Percentiles rank a stretch among this genome's conserved stretches.
These are phyloP conservation scores for Plebejus melissa DNA, from an alignment of 2,888 invertebrate species.

Conservation along the genomic window DNA sequence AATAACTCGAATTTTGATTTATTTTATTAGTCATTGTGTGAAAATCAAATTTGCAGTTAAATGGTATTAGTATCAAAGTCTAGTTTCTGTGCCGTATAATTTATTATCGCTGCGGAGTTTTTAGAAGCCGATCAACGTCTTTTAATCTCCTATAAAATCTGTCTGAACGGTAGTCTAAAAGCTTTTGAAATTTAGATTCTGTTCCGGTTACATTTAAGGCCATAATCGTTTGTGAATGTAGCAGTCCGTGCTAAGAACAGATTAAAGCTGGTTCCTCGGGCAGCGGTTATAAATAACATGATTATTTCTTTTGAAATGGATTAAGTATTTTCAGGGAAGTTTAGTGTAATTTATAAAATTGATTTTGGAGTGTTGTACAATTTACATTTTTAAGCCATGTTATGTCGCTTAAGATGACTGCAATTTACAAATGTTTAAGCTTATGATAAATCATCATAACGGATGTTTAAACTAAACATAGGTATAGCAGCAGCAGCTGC, in stretches of 20 bases:
- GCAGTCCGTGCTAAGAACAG: constrained; percentile 60
- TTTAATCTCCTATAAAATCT: constrained; percentile 72
- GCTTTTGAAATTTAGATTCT: constrained; percentile 24
- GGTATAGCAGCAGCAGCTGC: background rate
- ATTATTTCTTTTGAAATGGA: constrained; percentile 71
- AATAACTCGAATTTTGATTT: background rate
- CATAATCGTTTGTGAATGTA: constrained; percentile 28
- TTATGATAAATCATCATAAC: background rate
- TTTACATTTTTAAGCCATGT: constrained; percentile 14
- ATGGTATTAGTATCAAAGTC: constrained; percentile 38
- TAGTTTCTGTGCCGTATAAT: constrained; percentile 44
- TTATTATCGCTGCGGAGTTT: constrained; percentile 57
- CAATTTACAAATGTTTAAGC: background rate
- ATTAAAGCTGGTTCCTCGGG: constrained; percentile 68
- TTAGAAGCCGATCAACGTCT: constrained; percentile 61
- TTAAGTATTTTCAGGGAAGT: constrained; percentile 49
- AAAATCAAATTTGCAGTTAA: constrained; percentile 14
- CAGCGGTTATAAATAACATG: constrained; percentile 72
- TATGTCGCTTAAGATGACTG: background rate
- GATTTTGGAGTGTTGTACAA: constrained; percentile 4
- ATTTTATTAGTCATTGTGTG: background rate
- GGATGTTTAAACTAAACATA: background rate
- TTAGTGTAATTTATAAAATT: constrained; percentile 28
- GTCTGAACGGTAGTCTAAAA: constrained; percentile 41
- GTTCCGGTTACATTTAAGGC: constrained; percentile 20